These are phyloP conservation scores for Syritta pipiens DNA, from an alignment of 2,888 invertebrate genomes.

Conservation along the genomic window DNA sequence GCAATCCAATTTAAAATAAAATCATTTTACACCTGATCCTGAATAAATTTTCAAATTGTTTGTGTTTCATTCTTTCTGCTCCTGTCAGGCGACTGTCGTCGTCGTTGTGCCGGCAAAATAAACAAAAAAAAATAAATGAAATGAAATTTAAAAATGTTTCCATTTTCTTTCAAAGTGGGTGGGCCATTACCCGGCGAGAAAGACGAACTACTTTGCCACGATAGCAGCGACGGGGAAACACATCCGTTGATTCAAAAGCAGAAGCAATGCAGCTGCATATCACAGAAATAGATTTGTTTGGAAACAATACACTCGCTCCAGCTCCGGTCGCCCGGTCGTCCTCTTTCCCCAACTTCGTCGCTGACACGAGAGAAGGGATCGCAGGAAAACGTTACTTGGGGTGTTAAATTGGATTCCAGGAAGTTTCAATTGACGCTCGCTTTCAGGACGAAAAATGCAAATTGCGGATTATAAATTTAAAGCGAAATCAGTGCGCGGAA, in stretches of 20 bases:
- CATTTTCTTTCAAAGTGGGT: conserved; percentile 44
- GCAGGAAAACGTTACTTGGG: conserved; percentile 75
- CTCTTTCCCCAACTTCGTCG: not conserved
- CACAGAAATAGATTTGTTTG: conserved; percentile 59
- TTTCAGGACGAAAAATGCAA: conserved; percentile 62
- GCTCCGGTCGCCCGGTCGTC: not conserved
- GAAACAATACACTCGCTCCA: conserved; percentile 54
- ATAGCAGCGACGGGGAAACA: conserved; percentile 2
- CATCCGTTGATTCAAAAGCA: conserved; percentile 54
- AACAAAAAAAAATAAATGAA: conserved; percentile 30
- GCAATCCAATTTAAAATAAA: conserved; percentile 71
- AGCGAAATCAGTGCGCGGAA: conserved; percentile 66
- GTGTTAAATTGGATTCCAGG: conserved; percentile 81
- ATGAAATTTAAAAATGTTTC: conserved; percentile 58
- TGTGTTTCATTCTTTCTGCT: conserved; percentile 40
- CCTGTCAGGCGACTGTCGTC: conserved; percentile 12
- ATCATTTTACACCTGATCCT: conserved; percentile 71
- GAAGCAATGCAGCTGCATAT: conserved; percentile 66
- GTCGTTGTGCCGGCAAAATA: too few species aligned
- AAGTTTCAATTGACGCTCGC: conserved; percentile 62
- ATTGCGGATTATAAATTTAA: conserved; percentile 68
- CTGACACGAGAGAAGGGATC: too few species aligned
- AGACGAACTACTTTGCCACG: conserved; percentile 46
- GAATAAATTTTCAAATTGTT: conserved; percentile 66
- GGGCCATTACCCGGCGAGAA: conserved; percentile 21